Base-by-base conservation (phyloP, 2,113 vertebrate species). In the Irena cyanogastra region DNA sequence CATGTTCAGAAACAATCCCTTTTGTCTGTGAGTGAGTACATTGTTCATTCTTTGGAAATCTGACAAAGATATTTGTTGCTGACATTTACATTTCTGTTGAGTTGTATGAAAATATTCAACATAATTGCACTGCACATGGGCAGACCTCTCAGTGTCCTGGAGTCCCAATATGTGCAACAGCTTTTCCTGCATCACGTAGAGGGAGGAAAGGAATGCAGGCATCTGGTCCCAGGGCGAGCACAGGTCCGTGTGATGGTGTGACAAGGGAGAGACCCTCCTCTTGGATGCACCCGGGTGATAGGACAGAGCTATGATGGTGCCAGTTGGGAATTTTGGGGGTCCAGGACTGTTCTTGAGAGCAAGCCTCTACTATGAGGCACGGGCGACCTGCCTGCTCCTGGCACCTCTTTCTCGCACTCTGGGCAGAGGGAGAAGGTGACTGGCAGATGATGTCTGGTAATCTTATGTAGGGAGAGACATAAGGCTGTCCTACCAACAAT, bases 11-110 rank as follows among this genome's bases (percentile, higher is more conserved):
- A 97, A 93, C 94, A 97, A 93, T 94, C 44, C 26, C 22, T 91
- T 97, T 96, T 97, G 85, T 97, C 91, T 8, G 3, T 90, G 80
- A 76, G 89, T 91, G 83, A 95, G 71, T 79, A 92, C 81, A 90
- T 93, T 97, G 76, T 95, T 97, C 74, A 72, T 86, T 91, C 77
- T 89, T 95, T 96, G 92, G 89, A 95, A 97, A 96, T 68, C 88
- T 90, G 74, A 97, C 92, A 97, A 90, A 93, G 84, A 80, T 94
- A 90, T 77, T 96, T 96, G 87, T 92, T 97, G 85, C 83, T 94
- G 93, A 64, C 16, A 57, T 97, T 95, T 95, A 92, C 59, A 41
- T 96, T 97, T 96, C 71, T 93, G 45, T 69, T 2, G 10, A 94
- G 84, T 70, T 92, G 49, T 85, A 90, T 90, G 79, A 97, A 96